Conservation (phyloP, 2,888 invertebrate species). For the Drosophila pseudotalamancana region DNA sequence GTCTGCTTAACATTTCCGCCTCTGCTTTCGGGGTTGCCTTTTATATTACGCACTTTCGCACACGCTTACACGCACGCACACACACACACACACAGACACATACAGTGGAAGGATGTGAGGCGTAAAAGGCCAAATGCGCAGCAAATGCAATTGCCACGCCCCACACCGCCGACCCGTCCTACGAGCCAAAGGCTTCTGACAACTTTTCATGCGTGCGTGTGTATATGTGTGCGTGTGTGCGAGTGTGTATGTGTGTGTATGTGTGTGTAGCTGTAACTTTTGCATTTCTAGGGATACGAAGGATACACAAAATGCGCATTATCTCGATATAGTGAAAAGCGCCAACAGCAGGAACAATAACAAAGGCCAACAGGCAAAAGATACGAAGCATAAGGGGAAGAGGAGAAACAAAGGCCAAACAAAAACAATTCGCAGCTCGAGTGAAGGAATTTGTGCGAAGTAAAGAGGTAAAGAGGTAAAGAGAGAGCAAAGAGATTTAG, state of each 20-base stretch:
- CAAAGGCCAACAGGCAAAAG: slow-evolving; percentile 15
- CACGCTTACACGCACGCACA: slow-evolving; percentile 15
- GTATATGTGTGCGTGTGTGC: slow-evolving; percentile 21
- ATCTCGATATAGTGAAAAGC: slow-evolving; percentile 58
- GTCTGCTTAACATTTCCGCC: slow-evolving; percentile 22
- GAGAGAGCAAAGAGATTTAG: not conserved
- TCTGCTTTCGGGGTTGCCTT: slow-evolving; percentile 43
- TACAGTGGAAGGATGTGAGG: slow-evolving; percentile 40
- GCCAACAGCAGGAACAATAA: slow-evolving; percentile 33
- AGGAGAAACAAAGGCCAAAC: not conserved
- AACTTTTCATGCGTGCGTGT: slow-evolving; percentile 14
- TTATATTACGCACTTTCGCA: slow-evolving; percentile 60
- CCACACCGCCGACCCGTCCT: slow-evolving; percentile 41
- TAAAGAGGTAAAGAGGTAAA: not conserved
- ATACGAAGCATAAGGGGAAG: not conserved
- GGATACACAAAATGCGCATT: slow-evolving; percentile 78
- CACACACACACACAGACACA: slow-evolving; percentile 1
- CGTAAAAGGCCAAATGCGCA: slow-evolving; percentile 76
- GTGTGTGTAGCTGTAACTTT: slow-evolving; percentile 45
- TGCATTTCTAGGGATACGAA: slow-evolving; percentile 71
- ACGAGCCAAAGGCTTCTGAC: slow-evolving; percentile 4
- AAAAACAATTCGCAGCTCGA: slow-evolving; percentile 16
- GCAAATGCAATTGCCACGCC: slow-evolving; percentile 76
- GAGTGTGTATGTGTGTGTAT: slow-evolving; percentile 23
- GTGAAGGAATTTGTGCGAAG: slow-evolving; percentile 36